A percentile compares a stretch with the other conserved stretches of the same genome.
These are phyloP conservation scores for Prionailurus viverrinus DNA, from an alignment of 2,113 vertebrate genomes.

Conservation along the genomic window DNA sequence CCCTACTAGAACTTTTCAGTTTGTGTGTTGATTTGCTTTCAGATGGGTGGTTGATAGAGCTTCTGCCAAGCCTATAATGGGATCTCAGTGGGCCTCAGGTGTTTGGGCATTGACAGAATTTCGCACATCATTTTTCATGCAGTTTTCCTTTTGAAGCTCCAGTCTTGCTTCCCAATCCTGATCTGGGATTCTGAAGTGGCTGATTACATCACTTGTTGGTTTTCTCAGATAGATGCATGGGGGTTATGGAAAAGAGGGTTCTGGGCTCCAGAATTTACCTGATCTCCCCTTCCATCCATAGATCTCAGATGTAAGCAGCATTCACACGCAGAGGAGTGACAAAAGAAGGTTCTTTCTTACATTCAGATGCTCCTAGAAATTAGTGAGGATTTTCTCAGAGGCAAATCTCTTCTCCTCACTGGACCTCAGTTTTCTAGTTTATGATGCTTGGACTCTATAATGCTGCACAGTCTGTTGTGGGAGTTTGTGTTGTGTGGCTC, in stretches of 20 bases:
- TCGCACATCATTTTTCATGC: conserved; percentile 16
- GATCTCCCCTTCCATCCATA: not conserved
- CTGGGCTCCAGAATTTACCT: not conserved
- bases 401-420: conserved; percentile 8
- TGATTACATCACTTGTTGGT: not conserved
- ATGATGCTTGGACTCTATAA: not conserved
- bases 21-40: conserved; percentile 56
- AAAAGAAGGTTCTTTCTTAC: not conserved
- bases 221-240: conserved; percentile 29
- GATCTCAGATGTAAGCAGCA: not conserved
- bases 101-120: conserved; percentile 44
- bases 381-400: conserved; percentile 51
- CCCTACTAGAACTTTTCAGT: conserved; percentile 17
- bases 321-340: not conserved
- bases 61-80: not conserved
- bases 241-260: not conserved
- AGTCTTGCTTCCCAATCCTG: conserved; percentile 20
- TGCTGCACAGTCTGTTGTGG: not conserved
- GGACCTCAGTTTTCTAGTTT: conserved; percentile 44
- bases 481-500: not conserved
- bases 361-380: conserved; percentile 31
- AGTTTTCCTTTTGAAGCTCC: conserved; percentile 1
- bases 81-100: conserved; percentile 22
- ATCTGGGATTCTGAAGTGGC: conserved; percentile 26
- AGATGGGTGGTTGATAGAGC: not conserved